Evolutionary conservation across 1,140 invertebrate genomes (phyloP).

Genomic region (Babylonia areolata): DNA sequence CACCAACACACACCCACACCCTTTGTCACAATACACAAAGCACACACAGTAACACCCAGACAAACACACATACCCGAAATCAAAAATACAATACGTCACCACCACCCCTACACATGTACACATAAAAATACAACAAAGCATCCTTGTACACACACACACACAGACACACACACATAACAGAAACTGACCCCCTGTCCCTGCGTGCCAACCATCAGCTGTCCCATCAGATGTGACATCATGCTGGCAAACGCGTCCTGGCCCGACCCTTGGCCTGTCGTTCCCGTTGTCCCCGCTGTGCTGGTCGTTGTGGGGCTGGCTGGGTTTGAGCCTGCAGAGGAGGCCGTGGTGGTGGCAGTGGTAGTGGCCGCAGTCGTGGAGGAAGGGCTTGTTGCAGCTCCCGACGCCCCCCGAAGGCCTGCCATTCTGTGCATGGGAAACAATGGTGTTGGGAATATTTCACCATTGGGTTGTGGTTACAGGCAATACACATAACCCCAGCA

Average conservation of each 20-base stretch:
- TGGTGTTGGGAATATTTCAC: no score
- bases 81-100: no score
- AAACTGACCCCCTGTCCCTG: conserved; percentile 62
- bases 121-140: no score
- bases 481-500: no score
- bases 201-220: conserved; percentile 73
- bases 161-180: not conserved
- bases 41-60: no score
- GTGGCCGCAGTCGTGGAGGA: conserved; percentile 44
- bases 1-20: no score
- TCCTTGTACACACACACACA: not conserved
- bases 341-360: conserved; percentile 49
- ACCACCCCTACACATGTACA: no score
- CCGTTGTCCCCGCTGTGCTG: conserved; percentile 80
- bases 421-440: no score
- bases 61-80: no score
- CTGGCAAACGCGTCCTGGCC: conserved; percentile 78
- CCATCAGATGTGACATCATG: conserved; percentile 94
- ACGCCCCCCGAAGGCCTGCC: not conserved
- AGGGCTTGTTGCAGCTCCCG: not conserved
- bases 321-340: conserved; percentile 47
- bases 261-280: conserved; percentile 59
- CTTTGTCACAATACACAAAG: no score
- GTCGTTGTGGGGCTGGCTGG: conserved; percentile 83
- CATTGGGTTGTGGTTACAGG: no score